phyloP scores from a whole-genome alignment of 2,888 invertebrate species.

The Saturnia pavonia region DNA sequence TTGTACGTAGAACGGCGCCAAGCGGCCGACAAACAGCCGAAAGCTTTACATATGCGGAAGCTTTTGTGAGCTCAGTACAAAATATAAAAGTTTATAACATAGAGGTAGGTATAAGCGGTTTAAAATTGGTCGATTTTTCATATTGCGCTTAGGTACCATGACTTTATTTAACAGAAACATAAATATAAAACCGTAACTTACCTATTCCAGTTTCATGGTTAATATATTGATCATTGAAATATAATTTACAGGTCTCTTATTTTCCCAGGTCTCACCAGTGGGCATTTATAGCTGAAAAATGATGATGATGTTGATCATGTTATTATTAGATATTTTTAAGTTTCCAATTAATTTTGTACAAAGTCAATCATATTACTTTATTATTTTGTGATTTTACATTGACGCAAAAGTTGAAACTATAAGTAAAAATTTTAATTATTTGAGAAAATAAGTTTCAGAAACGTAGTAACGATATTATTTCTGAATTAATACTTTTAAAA shows the following conservation, averaged over 20 bases:
- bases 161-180: background rate
- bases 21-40: slow-evolving; percentile 43
- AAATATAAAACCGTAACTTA: background rate
- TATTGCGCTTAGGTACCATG: background rate
- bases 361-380: background rate
- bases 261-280: no score
- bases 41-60: slow-evolving; percentile 52
- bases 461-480: no score
- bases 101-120: slow-evolving; percentile 43
- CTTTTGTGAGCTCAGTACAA: background rate
- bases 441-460: no score
- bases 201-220: background rate
- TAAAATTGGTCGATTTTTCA: slow-evolving; percentile 20
- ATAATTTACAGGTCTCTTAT: background rate
- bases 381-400: background rate
- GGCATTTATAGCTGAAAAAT: no score
- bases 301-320: no score
- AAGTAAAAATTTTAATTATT: no score
- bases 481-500: no score
- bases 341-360: background rate
- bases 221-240: background rate
- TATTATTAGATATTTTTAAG: background rate
- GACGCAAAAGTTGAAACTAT: background rate
- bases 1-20: slow-evolving; percentile 41
- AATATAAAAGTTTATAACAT: background rate